A percentile compares a stretch with the other conserved stretches of the same genome.
Conservation (phyloP, 2,888 invertebrate species). For the Syrista parreyssii region DNA sequence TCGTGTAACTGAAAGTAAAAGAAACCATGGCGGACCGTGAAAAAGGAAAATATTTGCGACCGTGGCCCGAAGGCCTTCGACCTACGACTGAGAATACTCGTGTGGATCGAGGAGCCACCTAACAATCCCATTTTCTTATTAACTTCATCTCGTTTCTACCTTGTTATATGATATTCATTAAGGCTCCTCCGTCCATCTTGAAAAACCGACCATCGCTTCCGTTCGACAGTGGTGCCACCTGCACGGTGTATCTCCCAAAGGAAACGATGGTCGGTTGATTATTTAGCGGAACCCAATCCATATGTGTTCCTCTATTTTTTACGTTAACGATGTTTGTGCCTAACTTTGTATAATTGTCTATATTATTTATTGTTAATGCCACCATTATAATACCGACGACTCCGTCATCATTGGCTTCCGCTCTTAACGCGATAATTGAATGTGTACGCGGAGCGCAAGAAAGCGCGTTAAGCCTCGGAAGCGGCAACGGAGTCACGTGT, state of each 20-base stretch:
- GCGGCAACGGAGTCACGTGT: background rate
- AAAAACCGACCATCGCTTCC: background rate
- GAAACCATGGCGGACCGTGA: background rate
- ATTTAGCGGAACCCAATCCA: background rate
- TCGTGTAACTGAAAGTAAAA: background rate
- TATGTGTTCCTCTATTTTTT: slow-evolving; percentile 7
- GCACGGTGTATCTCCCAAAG: background rate
- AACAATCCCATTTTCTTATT: background rate
- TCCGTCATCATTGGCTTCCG: background rate
- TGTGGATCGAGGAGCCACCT: background rate
- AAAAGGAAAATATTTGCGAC: background rate
- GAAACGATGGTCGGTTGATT: background rate
- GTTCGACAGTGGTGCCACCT: background rate
- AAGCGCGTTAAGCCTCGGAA: background rate
- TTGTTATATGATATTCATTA: background rate
- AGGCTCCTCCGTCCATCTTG: background rate
- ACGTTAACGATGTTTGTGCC: background rate
- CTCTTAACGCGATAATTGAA: background rate
- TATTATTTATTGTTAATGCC: slow-evolving; percentile 13
- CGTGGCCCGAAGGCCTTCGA: background rate
- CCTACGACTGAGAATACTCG: background rate
- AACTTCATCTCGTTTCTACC: background rate
- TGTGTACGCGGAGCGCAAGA: background rate
- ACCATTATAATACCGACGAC: background rate
- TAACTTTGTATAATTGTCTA: slow-evolving; percentile 11